Percentiles rank a stretch among this genome's conserved stretches.
phyloP scores from a whole-genome alignment of 2,797 vertebrate genomes.

The Neosilurus mollespiculum region DNA sequence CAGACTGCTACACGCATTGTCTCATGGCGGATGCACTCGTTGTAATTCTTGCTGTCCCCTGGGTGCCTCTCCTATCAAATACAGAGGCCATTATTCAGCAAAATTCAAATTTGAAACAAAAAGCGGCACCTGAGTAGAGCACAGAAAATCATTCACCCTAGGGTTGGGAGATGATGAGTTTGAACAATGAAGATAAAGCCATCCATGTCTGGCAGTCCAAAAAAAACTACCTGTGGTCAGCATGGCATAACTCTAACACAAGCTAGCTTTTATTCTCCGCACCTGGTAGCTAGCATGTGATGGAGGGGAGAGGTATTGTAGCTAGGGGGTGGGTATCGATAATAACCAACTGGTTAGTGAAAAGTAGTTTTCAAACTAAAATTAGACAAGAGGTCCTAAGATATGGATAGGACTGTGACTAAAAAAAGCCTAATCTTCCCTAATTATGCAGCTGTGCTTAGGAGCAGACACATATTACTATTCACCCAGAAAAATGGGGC shows the following conservation, averaged over 20 bases:
- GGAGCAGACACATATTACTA: too few species aligned
- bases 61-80: conserved; percentile 88
- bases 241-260: not conserved
- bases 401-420: not conserved
- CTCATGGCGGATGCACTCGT: conserved; percentile 96
- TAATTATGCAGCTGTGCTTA: not conserved
- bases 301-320: not conserved
- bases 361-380: not conserved
- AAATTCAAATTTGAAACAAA: not conserved
- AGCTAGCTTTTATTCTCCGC: too few species aligned
- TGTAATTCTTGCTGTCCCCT: conserved; percentile 98
- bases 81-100: not conserved
- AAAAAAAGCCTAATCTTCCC: not conserved
- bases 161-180: not conserved
- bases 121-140: too few species aligned
- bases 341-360: not conserved
- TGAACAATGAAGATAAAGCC: not conserved
- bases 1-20: conserved; percentile 95
- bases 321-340: not conserved
- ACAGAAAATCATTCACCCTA: not conserved
- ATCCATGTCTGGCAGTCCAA: not conserved
- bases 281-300: too few species aligned
- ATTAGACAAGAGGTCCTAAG: not conserved
- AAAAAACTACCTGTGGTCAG: not conserved
- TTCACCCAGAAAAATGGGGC: too few species aligned